phyloP scores from a whole-genome alignment of 1,140 invertebrate species.

The Spodoptera litura region DNA sequence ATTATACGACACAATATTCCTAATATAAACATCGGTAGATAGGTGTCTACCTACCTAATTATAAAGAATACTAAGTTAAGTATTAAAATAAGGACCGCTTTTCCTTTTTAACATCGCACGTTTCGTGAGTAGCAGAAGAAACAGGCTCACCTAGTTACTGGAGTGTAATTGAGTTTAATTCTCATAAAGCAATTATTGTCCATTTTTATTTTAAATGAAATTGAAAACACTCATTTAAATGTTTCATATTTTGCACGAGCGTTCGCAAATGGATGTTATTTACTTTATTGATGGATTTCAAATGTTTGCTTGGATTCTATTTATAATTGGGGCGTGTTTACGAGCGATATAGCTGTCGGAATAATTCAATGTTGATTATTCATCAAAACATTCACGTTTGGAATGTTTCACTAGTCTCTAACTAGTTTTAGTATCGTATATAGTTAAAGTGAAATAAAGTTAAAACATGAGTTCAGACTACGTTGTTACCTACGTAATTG shows the following conservation, averaged over 20 bases:
- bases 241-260: slow-evolving; percentile 22
- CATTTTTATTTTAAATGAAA: slow-evolving; percentile 36
- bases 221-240: slow-evolving; percentile 39
- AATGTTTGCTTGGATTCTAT: slow-evolving; percentile 13
- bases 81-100: neutral
- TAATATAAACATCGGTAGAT: too few species aligned
- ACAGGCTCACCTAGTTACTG: slow-evolving; percentile 3
- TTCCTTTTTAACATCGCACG: neutral
- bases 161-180: slow-evolving; percentile 38
- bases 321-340: slow-evolving; percentile 33
- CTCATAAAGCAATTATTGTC: slow-evolving; percentile 36
- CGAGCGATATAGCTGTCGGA: slow-evolving; percentile 7
- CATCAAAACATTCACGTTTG: slow-evolving; percentile 11
- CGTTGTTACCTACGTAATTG: too few species aligned
- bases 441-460: too few species aligned
- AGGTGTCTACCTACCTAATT: too few species aligned
- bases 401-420: neutral
- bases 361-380: slow-evolving; percentile 11
- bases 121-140: neutral
- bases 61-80: neutral
- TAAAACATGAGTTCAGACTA: too few species aligned
- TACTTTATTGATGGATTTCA: slow-evolving; percentile 39
- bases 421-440: too few species aligned
- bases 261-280: slow-evolving; percentile 22
- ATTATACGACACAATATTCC: too few species aligned